Evolutionary conservation across 1,140 invertebrate genomes (phyloP), one percentile per base, ranked within the genome.

Genomic region (Eupristina koningsbergeri): DNA sequence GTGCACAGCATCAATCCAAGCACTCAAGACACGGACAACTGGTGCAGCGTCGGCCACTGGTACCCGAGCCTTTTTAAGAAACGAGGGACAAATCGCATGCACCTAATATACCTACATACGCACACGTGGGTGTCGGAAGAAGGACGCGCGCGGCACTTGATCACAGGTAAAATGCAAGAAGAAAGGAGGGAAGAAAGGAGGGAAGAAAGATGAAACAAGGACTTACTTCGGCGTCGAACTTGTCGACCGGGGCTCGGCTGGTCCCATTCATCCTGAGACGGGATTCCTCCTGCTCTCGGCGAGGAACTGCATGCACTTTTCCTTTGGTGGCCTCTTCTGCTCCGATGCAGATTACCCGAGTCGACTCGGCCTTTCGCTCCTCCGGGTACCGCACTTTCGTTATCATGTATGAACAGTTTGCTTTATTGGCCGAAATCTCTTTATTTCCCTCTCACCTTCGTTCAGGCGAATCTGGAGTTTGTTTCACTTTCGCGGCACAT

Each of bases 1-100:
- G 19, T 58, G 22, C 41, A 6, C 58, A 50, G 3, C 2, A 39
- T 63, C 53, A n/a, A 77, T 61, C 22, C n/a, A 58, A 61, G 36
- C 58, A 9, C 53, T n/a, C 15, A 45, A 50, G 31, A 67, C n/a
- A 29, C 5, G 41, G 11, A 19, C 29, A 64, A 47, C 31, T 29
- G 29, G 41, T 79, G 63, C 29, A 79, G 39, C 45, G 41, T 22
- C 69, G 26, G 41, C 69, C 31, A 67, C 64, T 22, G 47, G 31
- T 47, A n/a, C 41, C 39, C 78, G 22, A 15, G 81, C 81, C 81
- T 67, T 76, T 76, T 82, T 82, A 82, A 82, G 81, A 29, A 82
- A 67, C 31, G 53, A 41, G 29, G 50, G 74, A 76, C 73, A 82
- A 82, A 82, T 82, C 47, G 61, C 29, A 58, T 82, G 69, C 69